Percentiles rank a stretch among this genome's conserved stretches.
Evolutionary conservation across 2,888 invertebrate species (phyloP).

Genomic region (Amphipyra berbera): DNA sequence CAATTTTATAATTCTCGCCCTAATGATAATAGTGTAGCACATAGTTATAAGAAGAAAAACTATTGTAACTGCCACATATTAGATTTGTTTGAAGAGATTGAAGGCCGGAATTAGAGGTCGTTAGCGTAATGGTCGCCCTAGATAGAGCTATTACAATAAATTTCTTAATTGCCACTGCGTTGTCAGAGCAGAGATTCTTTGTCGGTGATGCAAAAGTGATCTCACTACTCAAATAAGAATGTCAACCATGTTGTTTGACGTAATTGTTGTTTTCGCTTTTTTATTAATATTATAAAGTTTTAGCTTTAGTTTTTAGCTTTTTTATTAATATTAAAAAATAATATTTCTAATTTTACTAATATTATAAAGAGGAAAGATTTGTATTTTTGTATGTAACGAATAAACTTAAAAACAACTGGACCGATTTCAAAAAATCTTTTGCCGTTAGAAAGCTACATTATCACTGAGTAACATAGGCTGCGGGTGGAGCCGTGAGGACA

Average conservation of each 20-base stretch:
- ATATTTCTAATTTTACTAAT: too few relatives aligned
- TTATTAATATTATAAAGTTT: too few relatives aligned
- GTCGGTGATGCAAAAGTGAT: slow-evolving; percentile 84
- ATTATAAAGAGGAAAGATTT: too few relatives aligned
- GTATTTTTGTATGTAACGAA: too few relatives aligned
- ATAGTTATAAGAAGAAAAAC: slow-evolving; percentile 33
- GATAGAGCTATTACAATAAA: slow-evolving; percentile 84
- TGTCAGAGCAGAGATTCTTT: slow-evolving; percentile 81
- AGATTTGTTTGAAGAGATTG: slow-evolving; percentile 57
- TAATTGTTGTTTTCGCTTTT: slow-evolving; percentile 38
- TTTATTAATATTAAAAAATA: too few relatives aligned
- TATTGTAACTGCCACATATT: slow-evolving; percentile 39
- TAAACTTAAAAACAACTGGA: too few relatives aligned
- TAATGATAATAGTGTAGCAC: slow-evolving; percentile 50
- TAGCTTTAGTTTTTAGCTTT: too few relatives aligned
- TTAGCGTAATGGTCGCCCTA: slow-evolving; percentile 84
- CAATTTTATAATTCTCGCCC: slow-evolving; percentile 29
- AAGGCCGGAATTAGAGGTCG: slow-evolving; percentile 79
- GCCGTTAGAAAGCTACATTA: too few relatives aligned
- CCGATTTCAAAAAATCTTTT: too few relatives aligned
- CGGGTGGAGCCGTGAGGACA: too few relatives aligned
- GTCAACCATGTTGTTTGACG: slow-evolving; percentile 62
- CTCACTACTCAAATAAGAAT: slow-evolving; percentile 74
- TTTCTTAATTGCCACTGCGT: slow-evolving; percentile 83
- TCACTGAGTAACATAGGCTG: too few relatives aligned